Evolutionary conservation across 1,140 invertebrate species (phyloP), one percentile per base, ranked within the genome.

Genomic region (Diabrotica virgifera): DNA sequence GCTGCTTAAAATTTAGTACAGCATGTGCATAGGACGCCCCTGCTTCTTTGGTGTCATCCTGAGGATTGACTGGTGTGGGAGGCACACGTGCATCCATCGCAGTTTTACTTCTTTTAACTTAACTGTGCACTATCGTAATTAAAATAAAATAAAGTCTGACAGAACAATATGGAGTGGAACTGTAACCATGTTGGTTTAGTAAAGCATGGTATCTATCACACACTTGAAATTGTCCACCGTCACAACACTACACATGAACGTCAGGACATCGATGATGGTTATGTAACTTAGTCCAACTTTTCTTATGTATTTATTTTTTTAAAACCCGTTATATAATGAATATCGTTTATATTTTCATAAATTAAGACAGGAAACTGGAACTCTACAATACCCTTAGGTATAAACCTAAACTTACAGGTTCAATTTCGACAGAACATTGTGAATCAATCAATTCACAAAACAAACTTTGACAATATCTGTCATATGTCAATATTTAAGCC

Each of bases 131-230:
- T 62, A 54, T 62, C 50, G 58, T 65, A 46, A 58, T 71, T 69
- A 71, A 54, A 56, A 61, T 59, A 62, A 67, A 69, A 70, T 70
- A 66, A 60, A 52, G 65, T 66, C 69, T 64, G 67, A 69, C 61
- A 51, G 65, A 68, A 70, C 74, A 76, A 76, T 76, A 76, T 76
- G 73, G 73, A 74, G 65, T 68, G 65, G 71, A 68, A 78, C 75
- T 75, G 65, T 72, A 68, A 78, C 75, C 76, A 78, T 78, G 72
- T 72, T 77, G 68, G 59, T 65, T 75, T 67, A 77, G 59, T 66
- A 77, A 76, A 70, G 75, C 76, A 78, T 77, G 76, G 75, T 63
- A 70, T 51, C 52, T 38, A 55, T 55, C 52, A 63, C 40, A 40
- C 40, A 60, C 51, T 54, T 65, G 54, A 52, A 36, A 65, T 60